Evolutionary conservation across 2,888 invertebrate genomes (phyloP), one percentile per base, ranked within the genome.

Genomic region (Lasioglossum pauxillum): DNA sequence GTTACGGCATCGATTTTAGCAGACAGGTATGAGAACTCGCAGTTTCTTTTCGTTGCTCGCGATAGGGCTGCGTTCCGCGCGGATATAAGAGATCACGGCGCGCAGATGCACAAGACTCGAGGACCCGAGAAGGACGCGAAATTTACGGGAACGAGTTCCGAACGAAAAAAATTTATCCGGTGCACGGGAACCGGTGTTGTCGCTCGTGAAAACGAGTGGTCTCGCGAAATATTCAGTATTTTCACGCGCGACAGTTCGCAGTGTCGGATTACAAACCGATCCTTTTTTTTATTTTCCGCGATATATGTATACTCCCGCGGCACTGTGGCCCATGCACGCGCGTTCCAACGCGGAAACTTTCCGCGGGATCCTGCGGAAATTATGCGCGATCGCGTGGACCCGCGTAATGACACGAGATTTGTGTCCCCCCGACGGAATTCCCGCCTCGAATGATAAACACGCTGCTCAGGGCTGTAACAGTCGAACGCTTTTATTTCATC

Each of bases 271-370:
- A 76, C 75, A 73, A 57, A 67, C 53, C 71, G 35, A 72, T 64
- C n/a, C 53, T 72, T 83, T 79, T 67, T 60, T 78, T 78, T 60
- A 53, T 78, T 73, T 76, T 41, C 31, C 73, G 57, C 41, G 44
- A 75, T 73, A 67, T n/a, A 57, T 12, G 57, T n/a, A 57, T 5
- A n/a, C 23, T 23, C 57, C 23, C 67, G 64, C 57, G 27, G 14
- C 27, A 31, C 57, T 46, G 35, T n/a, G 12, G n/a, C 49, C 72
- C 31, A 16, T 35, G 73, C 49, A 73, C 80, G 49, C 49, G 74
- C 73, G 46, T 69, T 35, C 73, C 80, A 14, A 19, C 38, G 31
- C 67, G 53, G 19, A 81, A 82, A 69, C 27, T 23, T 53, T 35
- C 23, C 44, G 23, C 35, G 81, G 12, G 23, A 74, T 80, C 80